Conservation (phyloP, 2,797 vertebrate genomes). For the Zalophus californianus region DNA sequence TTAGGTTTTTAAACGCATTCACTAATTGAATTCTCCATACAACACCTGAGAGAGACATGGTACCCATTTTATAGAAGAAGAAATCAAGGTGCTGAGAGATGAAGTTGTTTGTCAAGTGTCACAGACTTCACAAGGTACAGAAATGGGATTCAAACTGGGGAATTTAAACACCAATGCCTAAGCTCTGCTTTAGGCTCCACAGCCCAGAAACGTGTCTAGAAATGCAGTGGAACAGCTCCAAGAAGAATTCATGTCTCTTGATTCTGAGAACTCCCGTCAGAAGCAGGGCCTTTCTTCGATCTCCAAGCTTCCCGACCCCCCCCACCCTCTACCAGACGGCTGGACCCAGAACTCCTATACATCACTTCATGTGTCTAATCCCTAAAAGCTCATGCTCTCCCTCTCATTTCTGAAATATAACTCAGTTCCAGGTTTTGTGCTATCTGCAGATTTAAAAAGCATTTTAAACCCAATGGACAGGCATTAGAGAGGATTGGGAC, state of each 20-base stretch:
- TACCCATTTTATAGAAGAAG: not conserved
- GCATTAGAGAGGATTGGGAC: not conserved
- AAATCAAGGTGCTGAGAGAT: not conserved
- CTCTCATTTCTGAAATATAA: not conserved
- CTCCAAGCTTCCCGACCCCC: not conserved
- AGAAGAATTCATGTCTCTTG: not conserved
- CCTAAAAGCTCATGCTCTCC: not conserved
- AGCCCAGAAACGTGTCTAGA: not conserved
- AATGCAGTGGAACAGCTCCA: not conserved
- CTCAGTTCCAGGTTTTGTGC: not conserved
- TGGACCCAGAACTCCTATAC: not conserved
- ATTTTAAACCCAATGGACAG: constrained; percentile 12
- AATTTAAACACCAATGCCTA: not conserved
- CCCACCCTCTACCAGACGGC: not conserved
- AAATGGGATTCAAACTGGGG: not conserved
- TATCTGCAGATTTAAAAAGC: constrained; percentile 20
- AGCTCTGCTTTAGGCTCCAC: not conserved
- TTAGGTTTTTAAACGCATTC: not conserved
- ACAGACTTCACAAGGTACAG: not conserved
- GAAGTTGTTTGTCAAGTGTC: not conserved
- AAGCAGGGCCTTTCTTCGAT: not conserved
- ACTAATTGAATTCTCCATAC: not conserved
- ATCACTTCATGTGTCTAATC: not conserved
- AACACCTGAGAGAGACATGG: not conserved
- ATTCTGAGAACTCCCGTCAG: not conserved